Conservation (phyloP, 2,113 vertebrate genomes). For the Athene noctua region DNA sequence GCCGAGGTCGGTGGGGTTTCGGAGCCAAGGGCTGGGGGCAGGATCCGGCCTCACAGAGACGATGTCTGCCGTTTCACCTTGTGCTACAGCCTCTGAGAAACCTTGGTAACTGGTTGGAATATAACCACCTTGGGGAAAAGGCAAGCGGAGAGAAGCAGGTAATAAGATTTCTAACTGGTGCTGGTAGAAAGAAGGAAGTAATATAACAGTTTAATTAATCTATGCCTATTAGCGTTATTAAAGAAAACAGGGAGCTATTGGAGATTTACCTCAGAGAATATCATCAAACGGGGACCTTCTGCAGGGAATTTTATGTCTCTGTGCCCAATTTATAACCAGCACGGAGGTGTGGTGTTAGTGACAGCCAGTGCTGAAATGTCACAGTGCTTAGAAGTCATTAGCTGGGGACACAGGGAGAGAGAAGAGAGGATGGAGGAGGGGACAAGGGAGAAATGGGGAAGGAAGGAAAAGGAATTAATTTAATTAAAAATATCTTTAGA, state of each 20-base stretch:
- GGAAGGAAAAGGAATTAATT: constrained; percentile 57
- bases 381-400: constrained; percentile 64
- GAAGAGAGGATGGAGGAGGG: constrained; percentile 32
- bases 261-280: constrained; percentile 48
- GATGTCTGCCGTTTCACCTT: constrained; percentile 13
- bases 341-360: constrained; percentile 53
- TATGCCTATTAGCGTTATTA: constrained; percentile 48
- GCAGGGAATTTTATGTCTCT: neutral
- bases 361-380: constrained; percentile 70
- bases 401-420: constrained; percentile 42
- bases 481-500: constrained; percentile 72
- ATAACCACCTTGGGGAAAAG: constrained; percentile 44
- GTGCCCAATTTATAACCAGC: constrained; percentile 42
- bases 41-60: neutral
- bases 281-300: constrained; percentile 41
- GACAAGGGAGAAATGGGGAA: constrained; percentile 30
- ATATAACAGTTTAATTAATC: constrained; percentile 52
- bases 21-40: neutral
- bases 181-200: constrained; percentile 38
- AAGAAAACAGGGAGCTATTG: constrained; percentile 55
- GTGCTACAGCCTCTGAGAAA: constrained; percentile 41
- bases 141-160: constrained; percentile 48
- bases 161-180: constrained; percentile 49
- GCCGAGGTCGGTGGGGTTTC: neutral
- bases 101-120: constrained; percentile 63